Evolutionary conservation across 2,888 invertebrate genomes (phyloP).

Genomic region (Emmelina monodactyla): DNA sequence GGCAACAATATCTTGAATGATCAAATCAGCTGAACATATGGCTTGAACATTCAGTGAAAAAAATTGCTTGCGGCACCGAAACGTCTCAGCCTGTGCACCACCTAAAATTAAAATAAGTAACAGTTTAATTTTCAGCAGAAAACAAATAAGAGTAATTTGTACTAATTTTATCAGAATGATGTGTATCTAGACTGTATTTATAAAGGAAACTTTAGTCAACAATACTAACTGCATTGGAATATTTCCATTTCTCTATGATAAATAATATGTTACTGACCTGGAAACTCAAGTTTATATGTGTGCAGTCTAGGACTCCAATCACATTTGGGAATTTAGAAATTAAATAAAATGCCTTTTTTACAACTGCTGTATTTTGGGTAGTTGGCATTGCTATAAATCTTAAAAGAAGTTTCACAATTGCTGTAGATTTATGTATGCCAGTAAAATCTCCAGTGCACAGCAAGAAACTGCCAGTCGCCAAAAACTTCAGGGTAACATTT

Average conservation of each 20-base stretch:
- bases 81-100: not conserved
- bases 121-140: no score
- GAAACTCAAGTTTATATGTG: not conserved
- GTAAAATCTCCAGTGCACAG: slow-evolving; percentile 5
- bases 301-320: not conserved
- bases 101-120: not conserved
- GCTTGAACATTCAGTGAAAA: slow-evolving; percentile 5
- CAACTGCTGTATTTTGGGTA: slow-evolving; percentile 4
- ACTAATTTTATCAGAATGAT: no score
- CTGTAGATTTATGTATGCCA: slow-evolving; percentile 5
- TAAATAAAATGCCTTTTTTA: slow-evolving; percentile 4
- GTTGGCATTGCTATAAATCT: slow-evolving; percentile 6
- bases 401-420: slow-evolving; percentile 5
- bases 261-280: not conserved
- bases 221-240: not conserved
- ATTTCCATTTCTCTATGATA: not conserved
- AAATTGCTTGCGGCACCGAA: no score
- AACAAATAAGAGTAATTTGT: no score
- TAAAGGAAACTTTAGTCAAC: not conserved
- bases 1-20: slow-evolving; percentile 4
- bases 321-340: slow-evolving; percentile 4
- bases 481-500: slow-evolving; percentile 5
- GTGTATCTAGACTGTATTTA: no score
- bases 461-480: slow-evolving; percentile 6
- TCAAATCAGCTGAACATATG: slow-evolving; percentile 5